A percentile compares a stretch with the other conserved stretches of the same genome.
Evolutionary conservation across 1,140 invertebrate genomes (phyloP).

Genomic region (Lucilia cuprina): DNA sequence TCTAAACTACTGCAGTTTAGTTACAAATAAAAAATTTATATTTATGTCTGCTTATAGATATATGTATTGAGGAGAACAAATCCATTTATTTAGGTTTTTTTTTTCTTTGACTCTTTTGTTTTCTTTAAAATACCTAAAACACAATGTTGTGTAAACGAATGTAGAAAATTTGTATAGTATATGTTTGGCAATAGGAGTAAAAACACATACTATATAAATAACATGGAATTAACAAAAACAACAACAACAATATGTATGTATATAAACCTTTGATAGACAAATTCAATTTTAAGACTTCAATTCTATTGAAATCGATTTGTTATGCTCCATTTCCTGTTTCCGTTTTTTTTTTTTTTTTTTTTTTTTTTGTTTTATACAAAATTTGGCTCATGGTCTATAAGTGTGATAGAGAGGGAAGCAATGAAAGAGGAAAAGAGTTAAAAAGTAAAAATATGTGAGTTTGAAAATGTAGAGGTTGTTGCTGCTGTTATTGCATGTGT

Average conservation of each 20-base stretch:
- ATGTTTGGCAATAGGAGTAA: not conserved
- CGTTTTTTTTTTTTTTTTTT: not conserved
- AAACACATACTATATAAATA: not conserved
- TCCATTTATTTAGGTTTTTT: not conserved
- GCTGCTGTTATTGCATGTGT: not conserved
- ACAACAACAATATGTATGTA: not conserved
- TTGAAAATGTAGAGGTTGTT: not conserved
- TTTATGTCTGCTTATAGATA: too few relatives aligned
- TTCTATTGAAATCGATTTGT: conserved; percentile 30
- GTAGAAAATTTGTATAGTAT: not conserved
- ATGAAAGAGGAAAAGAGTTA: not conserved
- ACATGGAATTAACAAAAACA: not conserved
- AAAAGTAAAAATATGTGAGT: not conserved
- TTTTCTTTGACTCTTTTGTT: not conserved
- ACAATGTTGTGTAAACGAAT: not conserved
- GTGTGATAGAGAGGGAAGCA: not conserved
- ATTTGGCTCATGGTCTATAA: not conserved
- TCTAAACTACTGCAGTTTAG: too few relatives aligned
- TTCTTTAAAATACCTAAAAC: not conserved
- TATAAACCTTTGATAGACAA: conserved; percentile 15
- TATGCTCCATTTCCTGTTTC: conserved; percentile 21
- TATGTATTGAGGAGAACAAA: too few relatives aligned
- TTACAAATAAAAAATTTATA: too few relatives aligned
- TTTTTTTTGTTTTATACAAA: too few relatives aligned
- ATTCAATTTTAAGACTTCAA: conserved; percentile 27